A percentile compares a stretch with the other conserved stretches of the same genome.
phyloP scores from a whole-genome alignment of 2,888 invertebrate species.

The Rosalia funebris region DNA sequence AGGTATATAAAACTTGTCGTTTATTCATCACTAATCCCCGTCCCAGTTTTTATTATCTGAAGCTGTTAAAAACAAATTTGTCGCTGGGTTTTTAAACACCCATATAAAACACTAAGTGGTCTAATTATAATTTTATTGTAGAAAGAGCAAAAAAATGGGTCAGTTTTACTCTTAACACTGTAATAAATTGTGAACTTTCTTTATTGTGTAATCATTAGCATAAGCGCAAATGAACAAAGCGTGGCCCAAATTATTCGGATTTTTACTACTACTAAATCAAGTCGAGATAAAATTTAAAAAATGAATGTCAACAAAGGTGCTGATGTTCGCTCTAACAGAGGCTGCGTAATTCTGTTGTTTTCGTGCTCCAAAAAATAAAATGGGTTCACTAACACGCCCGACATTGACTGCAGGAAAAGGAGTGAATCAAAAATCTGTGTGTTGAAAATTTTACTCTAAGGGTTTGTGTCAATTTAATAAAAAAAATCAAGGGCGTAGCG shows the following conservation, averaged over 20 bases:
- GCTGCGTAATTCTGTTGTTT: too few relatives aligned
- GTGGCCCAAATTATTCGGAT: conserved; percentile 13
- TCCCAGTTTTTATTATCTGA: neutral
- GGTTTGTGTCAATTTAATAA: too few relatives aligned
- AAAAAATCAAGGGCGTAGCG: too few relatives aligned
- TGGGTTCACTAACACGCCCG: too few relatives aligned
- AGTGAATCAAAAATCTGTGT: too few relatives aligned
- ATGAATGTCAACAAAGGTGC: neutral
- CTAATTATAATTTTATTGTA: conserved; percentile 15
- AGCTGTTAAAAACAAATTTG: neutral
- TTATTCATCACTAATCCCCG: neutral
- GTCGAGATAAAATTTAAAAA: neutral
- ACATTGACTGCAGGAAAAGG: too few relatives aligned
- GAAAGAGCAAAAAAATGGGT: conserved; percentile 4
- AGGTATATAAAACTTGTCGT: too few relatives aligned
- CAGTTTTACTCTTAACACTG: conserved; percentile 13
- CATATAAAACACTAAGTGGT: neutral
- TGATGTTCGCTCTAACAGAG: too few relatives aligned
- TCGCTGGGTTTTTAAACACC: neutral
- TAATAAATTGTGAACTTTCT: conserved; percentile 15
- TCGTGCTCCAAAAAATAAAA: too few relatives aligned
- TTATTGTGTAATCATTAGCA: conserved; percentile 8
- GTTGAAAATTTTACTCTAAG: too few relatives aligned
- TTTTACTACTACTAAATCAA: neutral
- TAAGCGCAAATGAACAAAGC: neutral